phyloP scores from a whole-genome alignment of 2,113 vertebrate species.

The Corydoras maculifer region DNA sequence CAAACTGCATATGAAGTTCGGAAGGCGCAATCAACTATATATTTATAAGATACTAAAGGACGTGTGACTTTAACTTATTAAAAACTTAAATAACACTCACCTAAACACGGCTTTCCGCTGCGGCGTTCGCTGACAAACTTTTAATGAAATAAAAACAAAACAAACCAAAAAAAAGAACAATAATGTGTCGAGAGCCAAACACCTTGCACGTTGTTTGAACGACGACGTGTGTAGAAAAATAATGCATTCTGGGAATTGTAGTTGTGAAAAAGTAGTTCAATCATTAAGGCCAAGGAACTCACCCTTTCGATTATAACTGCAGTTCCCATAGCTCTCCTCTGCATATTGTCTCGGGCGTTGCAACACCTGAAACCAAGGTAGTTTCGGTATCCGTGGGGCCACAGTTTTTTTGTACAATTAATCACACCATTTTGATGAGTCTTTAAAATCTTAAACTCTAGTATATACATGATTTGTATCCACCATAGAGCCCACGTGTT shows the following conservation, averaged over 20 bases:
- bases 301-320: slow-evolving; percentile 30
- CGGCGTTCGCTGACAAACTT: slow-evolving; percentile 13
- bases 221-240: slow-evolving; percentile 30
- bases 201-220: slow-evolving; percentile 28
- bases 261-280: slow-evolving; percentile 35
- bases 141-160: background rate
- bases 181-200: slow-evolving; percentile 34
- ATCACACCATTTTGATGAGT: background rate
- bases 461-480: background rate
- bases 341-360: slow-evolving; percentile 34
- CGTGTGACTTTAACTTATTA: too few species aligned
- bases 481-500: too few species aligned
- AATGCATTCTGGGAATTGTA: slow-evolving; percentile 56
- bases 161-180: background rate
- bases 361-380: slow-evolving; percentile 62
- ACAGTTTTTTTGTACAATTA: background rate
- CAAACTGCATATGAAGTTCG: too few species aligned
- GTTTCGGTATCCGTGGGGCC: slow-evolving; percentile 53
- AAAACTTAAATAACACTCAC: slow-evolving; percentile 1
- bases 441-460: background rate
- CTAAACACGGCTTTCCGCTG: slow-evolving; percentile 9
- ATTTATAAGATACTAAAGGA: background rate
- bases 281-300: slow-evolving; percentile 11
- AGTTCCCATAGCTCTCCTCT: slow-evolving; percentile 49
- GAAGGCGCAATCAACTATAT: too few species aligned